Percentiles rank a stretch among this genome's conserved stretches.
Evolutionary conservation across 2,113 vertebrate species (phyloP).

Genomic region (Peromyscus californicus): DNA sequence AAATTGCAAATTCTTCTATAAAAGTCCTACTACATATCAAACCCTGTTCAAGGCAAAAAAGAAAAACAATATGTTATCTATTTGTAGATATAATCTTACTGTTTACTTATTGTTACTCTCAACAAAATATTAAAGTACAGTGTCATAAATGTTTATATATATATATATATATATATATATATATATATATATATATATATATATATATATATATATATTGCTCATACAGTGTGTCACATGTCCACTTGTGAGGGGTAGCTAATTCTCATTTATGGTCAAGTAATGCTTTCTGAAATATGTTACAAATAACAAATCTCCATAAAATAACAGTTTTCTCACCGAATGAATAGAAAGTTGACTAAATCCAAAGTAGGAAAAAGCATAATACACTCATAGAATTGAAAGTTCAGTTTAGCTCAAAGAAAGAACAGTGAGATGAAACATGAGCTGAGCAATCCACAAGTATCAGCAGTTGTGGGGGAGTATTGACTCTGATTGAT

Average conservation of each 20-base stretch:
- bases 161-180: neutral
- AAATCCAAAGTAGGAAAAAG: neutral
- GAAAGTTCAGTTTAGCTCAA: constrained; percentile 12
- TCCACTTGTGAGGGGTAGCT: neutral
- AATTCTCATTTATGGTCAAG: constrained; percentile 21
- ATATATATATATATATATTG: neutral
- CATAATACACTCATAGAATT: neutral
- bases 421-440: neutral
- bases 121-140: neutral
- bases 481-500: neutral
- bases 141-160: neutral
- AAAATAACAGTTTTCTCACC: neutral
- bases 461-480: neutral
- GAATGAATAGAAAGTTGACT: neutral
- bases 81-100: neutral
- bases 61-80: neutral
- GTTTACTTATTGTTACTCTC: neutral
- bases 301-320: neutral
- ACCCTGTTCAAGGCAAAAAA: neutral
- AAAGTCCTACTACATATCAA: neutral
- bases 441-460: neutral
- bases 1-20: neutral
- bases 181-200: neutral
- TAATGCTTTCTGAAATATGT: constrained; percentile 43
- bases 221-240: neutral